A percentile compares a stretch with the other conserved stretches of the same genome.
Conservation (phyloP, 2,113 vertebrate species). For the Tenrec ecaudatus region DNA sequence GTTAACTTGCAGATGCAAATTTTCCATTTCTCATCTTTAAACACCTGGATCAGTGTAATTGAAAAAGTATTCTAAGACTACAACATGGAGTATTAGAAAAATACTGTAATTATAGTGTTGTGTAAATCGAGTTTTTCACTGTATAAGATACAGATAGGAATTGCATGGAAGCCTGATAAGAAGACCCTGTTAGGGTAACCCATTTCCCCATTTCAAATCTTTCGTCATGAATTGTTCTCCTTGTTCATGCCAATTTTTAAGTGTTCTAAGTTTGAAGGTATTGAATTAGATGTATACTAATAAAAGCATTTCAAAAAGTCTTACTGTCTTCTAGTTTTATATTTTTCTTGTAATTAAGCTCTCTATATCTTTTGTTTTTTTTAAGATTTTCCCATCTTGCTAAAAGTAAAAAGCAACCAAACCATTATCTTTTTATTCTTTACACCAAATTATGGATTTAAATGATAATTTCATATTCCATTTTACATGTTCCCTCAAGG, state of each 20-base stretch:
- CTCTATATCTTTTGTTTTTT: neutral
- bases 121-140: conserved; percentile 20
- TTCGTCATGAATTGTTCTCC: neutral
- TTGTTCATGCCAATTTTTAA: conserved; percentile 58
- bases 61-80: conserved; percentile 47
- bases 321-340: conserved; percentile 9
- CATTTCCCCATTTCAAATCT: neutral
- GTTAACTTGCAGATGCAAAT: neutral
- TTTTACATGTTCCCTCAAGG: conserved; percentile 51
- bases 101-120: neutral
- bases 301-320: conserved; percentile 65
- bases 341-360: conserved; percentile 50
- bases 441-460: conserved; percentile 22
- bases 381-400: neutral
- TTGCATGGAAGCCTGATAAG: neutral
- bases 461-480: neutral
- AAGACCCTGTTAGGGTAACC: conserved; percentile 7
- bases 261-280: conserved; percentile 64
- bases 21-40: conserved; percentile 59
- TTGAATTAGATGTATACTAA: conserved; percentile 54
- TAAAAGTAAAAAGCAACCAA: neutral
- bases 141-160: neutral
- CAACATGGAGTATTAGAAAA: conserved; percentile 51
- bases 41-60: conserved; percentile 26
- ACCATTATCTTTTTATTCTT: conserved; percentile 19